Conservation (phyloP, 2,797 vertebrate genomes). For the Sphenodon punctatus region DNA sequence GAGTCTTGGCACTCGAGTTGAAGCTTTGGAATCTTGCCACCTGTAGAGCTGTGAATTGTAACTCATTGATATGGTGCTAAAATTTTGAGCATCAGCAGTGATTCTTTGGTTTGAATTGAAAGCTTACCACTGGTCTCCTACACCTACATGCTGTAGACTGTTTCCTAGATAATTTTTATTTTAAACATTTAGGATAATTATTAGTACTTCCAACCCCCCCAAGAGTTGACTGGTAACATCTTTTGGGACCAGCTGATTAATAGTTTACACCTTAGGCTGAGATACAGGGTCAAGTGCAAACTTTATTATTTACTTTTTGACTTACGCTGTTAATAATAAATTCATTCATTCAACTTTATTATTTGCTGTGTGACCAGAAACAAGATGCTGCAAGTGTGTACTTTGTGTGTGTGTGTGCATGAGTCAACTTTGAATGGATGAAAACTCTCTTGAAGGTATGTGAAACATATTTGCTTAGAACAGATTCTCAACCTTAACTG, state of each 20-base stretch:
- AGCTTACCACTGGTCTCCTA: neutral
- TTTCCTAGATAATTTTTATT: neutral
- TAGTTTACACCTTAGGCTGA: neutral
- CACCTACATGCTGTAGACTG: rapidly evolving
- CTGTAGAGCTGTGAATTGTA: neutral
- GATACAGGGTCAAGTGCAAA: neutral
- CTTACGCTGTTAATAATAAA: no score
- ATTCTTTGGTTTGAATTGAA: neutral
- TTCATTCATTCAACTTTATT: no score
- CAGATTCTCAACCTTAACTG: neutral
- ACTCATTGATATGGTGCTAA: neutral
- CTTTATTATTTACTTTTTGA: no score
- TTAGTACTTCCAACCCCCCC: neutral
- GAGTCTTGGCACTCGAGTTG: neutral
- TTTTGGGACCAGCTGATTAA: neutral
- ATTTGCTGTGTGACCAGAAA: neutral
- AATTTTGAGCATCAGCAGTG: neutral
- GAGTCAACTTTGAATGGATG: neutral
- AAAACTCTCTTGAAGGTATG: neutral
- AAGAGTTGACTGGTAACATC: neutral
- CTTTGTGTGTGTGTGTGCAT: neutral
- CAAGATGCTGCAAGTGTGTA: neutral
- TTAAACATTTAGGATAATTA: neutral
- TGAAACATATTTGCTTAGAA: neutral
- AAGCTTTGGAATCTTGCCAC: neutral